Conservation (phyloP, 2,113 vertebrate genomes). For the Eublepharis macularius region DNA sequence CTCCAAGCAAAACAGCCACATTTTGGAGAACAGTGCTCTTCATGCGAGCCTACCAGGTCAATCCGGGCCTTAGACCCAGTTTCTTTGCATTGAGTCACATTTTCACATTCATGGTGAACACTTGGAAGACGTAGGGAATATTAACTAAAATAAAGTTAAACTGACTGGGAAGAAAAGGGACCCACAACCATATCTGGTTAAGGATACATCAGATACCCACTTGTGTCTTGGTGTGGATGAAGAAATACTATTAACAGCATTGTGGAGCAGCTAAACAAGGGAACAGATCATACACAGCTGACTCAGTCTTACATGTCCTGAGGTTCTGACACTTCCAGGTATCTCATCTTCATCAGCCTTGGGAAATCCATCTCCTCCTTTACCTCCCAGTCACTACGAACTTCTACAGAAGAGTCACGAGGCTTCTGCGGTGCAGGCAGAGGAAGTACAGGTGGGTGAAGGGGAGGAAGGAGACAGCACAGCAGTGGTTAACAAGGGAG, state of each 20-base stretch:
- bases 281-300: no score
- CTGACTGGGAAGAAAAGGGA: neutral
- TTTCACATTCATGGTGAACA: neutral
- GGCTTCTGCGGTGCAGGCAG: constrained; percentile 84
- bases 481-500: neutral
- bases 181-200: neutral
- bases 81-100: neutral
- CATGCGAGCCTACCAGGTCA: neutral
- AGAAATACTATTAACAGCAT: neutral
- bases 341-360: constrained; percentile 98
- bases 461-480: neutral
- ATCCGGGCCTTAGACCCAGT: neutral
- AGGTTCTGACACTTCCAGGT: constrained; percentile 95
- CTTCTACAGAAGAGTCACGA: constrained; percentile 95
- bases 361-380: constrained; percentile 99
- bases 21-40: neutral
- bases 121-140: neutral
- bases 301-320: constrained; percentile 87
- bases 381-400: constrained; percentile 98
- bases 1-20: neutral
- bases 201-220: neutral
- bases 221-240: neutral
- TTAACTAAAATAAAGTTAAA: neutral
- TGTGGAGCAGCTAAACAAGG: neutral
- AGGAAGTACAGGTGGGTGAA: neutral